Conservation (phyloP, 2,888 invertebrate genomes). For the Meloe dianella region DNA sequence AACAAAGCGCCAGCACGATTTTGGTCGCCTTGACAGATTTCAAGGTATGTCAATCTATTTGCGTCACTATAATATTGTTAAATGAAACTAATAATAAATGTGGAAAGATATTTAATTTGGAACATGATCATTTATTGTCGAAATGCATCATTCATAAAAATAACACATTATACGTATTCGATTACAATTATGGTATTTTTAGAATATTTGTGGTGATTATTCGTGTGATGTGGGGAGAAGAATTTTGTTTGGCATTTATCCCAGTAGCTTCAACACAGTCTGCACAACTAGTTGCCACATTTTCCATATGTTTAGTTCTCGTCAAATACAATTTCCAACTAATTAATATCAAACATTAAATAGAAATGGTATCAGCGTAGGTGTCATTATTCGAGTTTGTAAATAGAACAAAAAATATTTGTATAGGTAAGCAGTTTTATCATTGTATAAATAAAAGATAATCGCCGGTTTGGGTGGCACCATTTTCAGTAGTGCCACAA, state of each 20-base stretch:
- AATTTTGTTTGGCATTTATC: not conserved
- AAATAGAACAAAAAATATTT: not conserved
- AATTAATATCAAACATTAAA: no score
- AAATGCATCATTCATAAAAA: not conserved
- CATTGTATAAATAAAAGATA: not conserved
- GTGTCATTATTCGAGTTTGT: no score
- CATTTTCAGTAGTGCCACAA: not conserved
- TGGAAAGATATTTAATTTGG: no score
- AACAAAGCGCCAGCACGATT: no score
- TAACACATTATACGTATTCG: not conserved
- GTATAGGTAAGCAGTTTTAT: not conserved
- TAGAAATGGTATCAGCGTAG: no score
- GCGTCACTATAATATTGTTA: no score
- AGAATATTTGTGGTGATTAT: not conserved
- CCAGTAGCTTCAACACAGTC: not conserved
- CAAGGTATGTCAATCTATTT: no score
- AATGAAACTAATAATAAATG: no score
- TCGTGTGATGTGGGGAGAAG: not conserved
- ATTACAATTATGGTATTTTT: conserved; percentile 6
- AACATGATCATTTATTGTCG: no score
- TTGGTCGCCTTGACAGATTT: no score
- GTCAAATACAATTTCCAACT: not conserved
- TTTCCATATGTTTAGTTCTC: not conserved
- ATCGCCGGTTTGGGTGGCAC: not conserved
- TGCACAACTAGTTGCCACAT: not conserved